These are phyloP conservation scores for Microcebus murinus DNA, from an alignment of 2,113 vertebrate genomes.

Conservation along the genomic window DNA sequence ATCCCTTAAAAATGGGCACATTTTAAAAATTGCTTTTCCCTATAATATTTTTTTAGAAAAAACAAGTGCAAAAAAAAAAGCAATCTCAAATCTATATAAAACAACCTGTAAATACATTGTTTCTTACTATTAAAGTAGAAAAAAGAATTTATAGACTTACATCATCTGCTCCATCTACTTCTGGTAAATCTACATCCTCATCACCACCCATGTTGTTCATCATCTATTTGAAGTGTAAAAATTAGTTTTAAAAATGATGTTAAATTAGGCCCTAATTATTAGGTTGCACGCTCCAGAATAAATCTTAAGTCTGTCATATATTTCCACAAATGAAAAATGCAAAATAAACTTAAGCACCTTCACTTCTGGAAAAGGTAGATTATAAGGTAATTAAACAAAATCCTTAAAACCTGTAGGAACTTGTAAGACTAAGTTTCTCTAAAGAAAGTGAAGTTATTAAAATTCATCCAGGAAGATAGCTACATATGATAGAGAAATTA, in stretches of 20 bases:
- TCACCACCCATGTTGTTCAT: slow-evolving; percentile 98
- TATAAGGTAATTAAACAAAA: slow-evolving; percentile 41
- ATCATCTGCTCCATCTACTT: slow-evolving; percentile 97
- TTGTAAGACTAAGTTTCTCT: not conserved
- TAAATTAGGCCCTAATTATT: slow-evolving; percentile 57
- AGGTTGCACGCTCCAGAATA: slow-evolving; percentile 34
- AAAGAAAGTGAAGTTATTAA: slow-evolving; percentile 1
- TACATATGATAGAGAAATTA: slow-evolving; percentile 24
- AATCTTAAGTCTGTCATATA: not conserved
- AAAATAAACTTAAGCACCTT: slow-evolving; percentile 34
- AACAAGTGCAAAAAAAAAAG: not conserved
- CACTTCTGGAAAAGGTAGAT: slow-evolving; percentile 20
- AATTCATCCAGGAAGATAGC: not conserved
- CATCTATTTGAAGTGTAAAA: slow-evolving; percentile 89
- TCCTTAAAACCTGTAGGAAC: not conserved
- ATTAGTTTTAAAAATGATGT: slow-evolving; percentile 70
- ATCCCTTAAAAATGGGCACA: not conserved
- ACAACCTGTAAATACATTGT: slow-evolving; percentile 30
- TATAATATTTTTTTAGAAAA: not conserved
- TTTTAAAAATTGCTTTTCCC: not conserved
- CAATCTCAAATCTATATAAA: not conserved
- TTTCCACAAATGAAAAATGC: slow-evolving; percentile 43
- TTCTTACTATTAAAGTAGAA: slow-evolving; percentile 65
- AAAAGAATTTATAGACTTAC: slow-evolving; percentile 86
- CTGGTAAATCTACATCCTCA: slow-evolving; percentile 95